These are phyloP conservation scores for Dermochelys coriacea DNA, from an alignment of 2,797 vertebrate species.

Conservation along the genomic window DNA sequence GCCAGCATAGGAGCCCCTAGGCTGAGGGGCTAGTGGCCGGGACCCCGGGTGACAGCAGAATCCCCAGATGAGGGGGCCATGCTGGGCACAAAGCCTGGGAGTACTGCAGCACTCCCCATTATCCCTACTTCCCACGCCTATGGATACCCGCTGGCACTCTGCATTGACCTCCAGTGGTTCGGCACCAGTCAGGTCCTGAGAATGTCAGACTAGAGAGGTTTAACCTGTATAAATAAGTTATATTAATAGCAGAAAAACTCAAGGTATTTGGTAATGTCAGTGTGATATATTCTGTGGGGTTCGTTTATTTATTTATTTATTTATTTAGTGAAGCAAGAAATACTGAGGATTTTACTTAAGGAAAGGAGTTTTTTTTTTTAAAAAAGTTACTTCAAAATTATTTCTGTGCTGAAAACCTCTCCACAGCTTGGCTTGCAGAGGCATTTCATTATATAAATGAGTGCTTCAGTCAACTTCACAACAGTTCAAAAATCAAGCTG, in stretches of 20 bases:
- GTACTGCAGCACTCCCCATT: no score
- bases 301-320: not conserved
- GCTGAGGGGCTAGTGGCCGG: no score
- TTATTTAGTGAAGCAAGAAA: not conserved
- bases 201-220: no score
- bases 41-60: no score
- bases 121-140: no score
- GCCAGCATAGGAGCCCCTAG: no score
- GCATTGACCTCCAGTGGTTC: no score
- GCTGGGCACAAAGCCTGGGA: no score
- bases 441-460: not conserved
- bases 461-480: not conserved
- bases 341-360: not conserved
- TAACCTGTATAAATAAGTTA: not conserved
- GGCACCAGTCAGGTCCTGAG: no score
- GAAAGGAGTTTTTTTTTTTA: not conserved
- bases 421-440: not conserved
- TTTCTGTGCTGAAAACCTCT: not conserved
- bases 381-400: not conserved
- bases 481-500: not conserved
- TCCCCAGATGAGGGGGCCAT: no score
- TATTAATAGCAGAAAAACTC: not conserved
- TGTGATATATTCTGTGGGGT: no score
- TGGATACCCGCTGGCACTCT: no score
- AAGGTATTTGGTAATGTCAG: not conserved